Evolutionary conservation across 2,113 vertebrate genomes (phyloP).

Genomic region (Grammomys dolichurus): DNA sequence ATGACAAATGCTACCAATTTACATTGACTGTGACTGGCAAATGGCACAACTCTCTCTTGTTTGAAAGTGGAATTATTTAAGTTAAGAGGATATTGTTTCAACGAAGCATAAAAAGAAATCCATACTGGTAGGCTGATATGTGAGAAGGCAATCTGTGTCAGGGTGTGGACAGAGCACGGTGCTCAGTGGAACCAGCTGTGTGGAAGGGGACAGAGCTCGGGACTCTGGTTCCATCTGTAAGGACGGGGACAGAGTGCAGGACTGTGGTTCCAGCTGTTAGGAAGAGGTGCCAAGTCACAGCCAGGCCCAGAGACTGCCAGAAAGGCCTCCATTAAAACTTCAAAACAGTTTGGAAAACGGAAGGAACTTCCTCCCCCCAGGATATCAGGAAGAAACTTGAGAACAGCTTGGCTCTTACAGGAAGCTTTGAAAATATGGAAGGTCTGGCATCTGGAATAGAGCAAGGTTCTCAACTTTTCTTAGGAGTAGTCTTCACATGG

Average conservation of each 20-base stretch:
- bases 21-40: background rate
- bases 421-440: background rate
- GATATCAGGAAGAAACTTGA: conserved; percentile 3
- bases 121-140: fast-evolving
- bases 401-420: background rate
- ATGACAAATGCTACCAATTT: background rate
- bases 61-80: conserved; percentile 22
- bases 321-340: conserved; percentile 58
- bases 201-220: background rate
- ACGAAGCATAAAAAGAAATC: background rate
- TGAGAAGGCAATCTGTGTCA: fast-evolving
- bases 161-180: background rate
- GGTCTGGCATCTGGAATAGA: background rate
- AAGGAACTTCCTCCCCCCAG: conserved; percentile 17
- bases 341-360: conserved; percentile 14
- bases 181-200: background rate
- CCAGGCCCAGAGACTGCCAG: background rate
- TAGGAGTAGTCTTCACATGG: fast-evolving
- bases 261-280: background rate
- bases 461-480: fast-evolving
- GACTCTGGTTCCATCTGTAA: background rate
- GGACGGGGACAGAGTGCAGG: background rate
- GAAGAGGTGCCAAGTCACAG: background rate
- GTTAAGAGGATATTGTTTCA: background rate
- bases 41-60: background rate